Evolutionary conservation across 2,113 vertebrate genomes (phyloP).

Genomic region (Micromys minutus): DNA sequence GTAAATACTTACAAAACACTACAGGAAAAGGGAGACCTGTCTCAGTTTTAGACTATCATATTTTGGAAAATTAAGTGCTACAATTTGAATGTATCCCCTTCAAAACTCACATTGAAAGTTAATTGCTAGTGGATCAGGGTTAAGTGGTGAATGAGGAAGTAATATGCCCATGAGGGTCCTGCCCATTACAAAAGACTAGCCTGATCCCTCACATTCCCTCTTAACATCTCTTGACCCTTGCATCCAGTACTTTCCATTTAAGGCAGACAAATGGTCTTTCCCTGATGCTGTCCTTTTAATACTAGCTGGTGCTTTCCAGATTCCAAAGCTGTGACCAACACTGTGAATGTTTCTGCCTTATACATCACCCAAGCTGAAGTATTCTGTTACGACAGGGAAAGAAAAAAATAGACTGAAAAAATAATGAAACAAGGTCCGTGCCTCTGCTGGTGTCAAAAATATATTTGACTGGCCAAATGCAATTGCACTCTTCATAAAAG

Average conservation of each 20-base stretch:
- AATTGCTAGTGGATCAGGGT: not conserved
- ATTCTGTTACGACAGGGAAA: not conserved
- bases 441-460: not conserved
- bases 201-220: rapidly evolving
- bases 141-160: not conserved
- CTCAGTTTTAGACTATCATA: not conserved
- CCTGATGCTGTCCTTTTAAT: not conserved
- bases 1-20: not conserved
- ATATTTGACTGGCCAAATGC: not conserved
- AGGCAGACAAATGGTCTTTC: not conserved
- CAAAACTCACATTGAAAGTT: not conserved
- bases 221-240: not conserved
- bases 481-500: not conserved
- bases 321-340: not conserved
- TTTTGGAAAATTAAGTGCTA: not conserved
- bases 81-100: not conserved
- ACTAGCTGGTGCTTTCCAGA: not conserved
- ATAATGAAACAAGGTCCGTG: not conserved
- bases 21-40: no score
- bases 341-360: not conserved
- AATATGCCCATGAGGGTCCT: not conserved
- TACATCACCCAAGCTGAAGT: not conserved
- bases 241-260: not conserved
- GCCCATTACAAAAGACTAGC: not conserved
- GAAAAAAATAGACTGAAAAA: not conserved